Base-by-base conservation (phyloP, 64 coral and sea anemone genomes). In the Actinia tenebrosa region DNA sequence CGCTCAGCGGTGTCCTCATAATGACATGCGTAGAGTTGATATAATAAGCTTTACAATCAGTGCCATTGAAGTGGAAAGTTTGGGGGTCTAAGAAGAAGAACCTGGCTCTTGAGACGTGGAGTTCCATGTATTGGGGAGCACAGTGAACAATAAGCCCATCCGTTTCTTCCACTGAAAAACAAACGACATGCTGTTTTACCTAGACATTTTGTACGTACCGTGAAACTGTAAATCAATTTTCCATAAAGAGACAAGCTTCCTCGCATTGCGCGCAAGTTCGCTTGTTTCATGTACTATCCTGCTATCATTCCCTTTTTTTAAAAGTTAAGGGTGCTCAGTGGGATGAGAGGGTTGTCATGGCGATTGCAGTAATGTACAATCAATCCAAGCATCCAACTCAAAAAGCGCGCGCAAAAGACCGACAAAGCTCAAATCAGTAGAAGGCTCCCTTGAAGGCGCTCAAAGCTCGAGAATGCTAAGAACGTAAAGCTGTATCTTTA, bases 1-100 rank as follows among this genome's bases (percentile, higher is more conserved):
- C 45, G 44, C 86, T 91, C 80, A 96, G 91, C 8, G 91, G 94
- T 80, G 92, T 89, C 71, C 86, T 64, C 53, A 92, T 89, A 17
- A 90, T 75, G 80, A 96, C 91, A 72, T 93, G 58, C 46, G 94
- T 90, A 14, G 7, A 20, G 80, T 93, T 96, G 5, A 79, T 43
- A 54, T 78, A 87, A 18, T 42, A 16, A 1, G 26, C 64, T 16
- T 87, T 87, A 59, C 94, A 96, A 4, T 60, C 83, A 2, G 91
- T 92, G 0, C 46, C 80, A 19, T 92, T 92, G 13, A 96, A 66
- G 5, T 60, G 79, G 22, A 95, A 89, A 18, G 87, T 87, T 0
- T 79, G 23, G 20, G 94, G 94, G 46, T 95, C 94, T 6, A 95
- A 83, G 53, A 89, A 83, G 19, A 64, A 60, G 47, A 89, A 95